These are phyloP conservation scores for Calephelis nemesis DNA, from an alignment of 1,140 invertebrate species.

Conservation along the genomic window DNA sequence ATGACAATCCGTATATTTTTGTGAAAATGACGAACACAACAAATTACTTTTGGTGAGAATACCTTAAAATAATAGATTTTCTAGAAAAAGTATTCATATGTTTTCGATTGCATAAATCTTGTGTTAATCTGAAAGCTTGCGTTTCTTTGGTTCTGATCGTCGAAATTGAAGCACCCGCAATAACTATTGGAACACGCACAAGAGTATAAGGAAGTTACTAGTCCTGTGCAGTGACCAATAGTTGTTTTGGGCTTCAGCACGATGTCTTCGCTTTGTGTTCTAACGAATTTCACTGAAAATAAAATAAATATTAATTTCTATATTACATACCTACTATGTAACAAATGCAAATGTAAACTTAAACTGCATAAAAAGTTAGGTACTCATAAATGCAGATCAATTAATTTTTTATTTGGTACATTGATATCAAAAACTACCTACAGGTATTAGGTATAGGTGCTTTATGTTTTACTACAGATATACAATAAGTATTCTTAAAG, in stretches of 20 bases:
- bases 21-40: no score
- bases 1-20: no score
- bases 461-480: no score
- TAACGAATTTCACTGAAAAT: slow-evolving; percentile 37
- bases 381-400: no score
- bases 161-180: slow-evolving; percentile 72
- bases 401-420: no score
- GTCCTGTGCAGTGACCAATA: slow-evolving; percentile 76
- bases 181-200: slow-evolving; percentile 78
- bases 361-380: not conserved
- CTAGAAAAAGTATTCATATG: no score
- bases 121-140: not conserved
- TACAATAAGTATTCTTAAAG: no score
- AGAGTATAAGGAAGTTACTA: slow-evolving; percentile 69
- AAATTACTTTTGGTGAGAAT: no score
- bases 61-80: no score
- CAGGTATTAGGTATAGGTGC: no score
- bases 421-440: no score
- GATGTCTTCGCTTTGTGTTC: slow-evolving; percentile 29
- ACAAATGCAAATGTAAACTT: not conserved
- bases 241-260: slow-evolving; percentile 69
- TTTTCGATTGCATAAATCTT: not conserved
- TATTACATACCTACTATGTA: not conserved
- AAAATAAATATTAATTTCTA: slow-evolving; percentile 28
- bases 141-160: slow-evolving; percentile 26